Evolutionary conservation across 1,140 invertebrate genomes (phyloP).

Genomic region (Drosophila burlai): DNA sequence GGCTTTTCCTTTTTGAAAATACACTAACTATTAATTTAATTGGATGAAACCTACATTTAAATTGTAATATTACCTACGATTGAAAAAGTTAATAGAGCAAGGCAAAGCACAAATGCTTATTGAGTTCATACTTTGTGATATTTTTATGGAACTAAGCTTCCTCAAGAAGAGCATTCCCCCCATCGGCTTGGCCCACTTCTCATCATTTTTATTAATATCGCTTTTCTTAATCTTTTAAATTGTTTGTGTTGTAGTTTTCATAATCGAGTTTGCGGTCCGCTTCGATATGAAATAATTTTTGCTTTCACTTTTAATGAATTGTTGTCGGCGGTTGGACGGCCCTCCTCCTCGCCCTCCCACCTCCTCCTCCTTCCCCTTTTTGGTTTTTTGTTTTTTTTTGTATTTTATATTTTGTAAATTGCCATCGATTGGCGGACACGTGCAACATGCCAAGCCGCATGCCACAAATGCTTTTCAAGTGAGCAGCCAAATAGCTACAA

Average conservation of each 20-base stretch:
- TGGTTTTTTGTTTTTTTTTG: background rate
- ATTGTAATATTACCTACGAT: background rate
- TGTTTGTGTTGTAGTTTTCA: constrained; percentile 70
- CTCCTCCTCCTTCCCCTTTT: background rate
- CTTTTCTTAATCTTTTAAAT: constrained; percentile 61
- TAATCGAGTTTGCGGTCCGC: constrained; percentile 71
- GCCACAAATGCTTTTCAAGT: constrained; percentile 66
- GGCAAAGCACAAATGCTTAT: background rate
- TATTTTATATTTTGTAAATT: constrained; percentile 61
- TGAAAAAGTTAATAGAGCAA: background rate
- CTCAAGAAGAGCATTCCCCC: constrained; percentile 37
- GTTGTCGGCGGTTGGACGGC: constrained; percentile 36
- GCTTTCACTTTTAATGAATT: constrained; percentile 82
- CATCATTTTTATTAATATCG: constrained; percentile 50
- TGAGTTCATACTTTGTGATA: background rate
- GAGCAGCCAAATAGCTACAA: constrained; percentile 35
- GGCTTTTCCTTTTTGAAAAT: constrained; percentile 39
- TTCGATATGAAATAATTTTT: constrained; percentile 81
- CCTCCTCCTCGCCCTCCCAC: constrained; percentile 7
- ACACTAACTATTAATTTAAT: constrained; percentile 30
- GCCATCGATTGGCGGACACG: constrained; percentile 71
- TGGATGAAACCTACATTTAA: background rate
- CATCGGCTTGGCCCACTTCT: constrained; percentile 9
- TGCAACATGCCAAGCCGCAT: constrained; percentile 78
- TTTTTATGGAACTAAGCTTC: background rate